Evolutionary conservation across 2,888 invertebrate species (phyloP), one percentile per base, ranked within the genome.

Genomic region (Diaperis boleti): DNA sequence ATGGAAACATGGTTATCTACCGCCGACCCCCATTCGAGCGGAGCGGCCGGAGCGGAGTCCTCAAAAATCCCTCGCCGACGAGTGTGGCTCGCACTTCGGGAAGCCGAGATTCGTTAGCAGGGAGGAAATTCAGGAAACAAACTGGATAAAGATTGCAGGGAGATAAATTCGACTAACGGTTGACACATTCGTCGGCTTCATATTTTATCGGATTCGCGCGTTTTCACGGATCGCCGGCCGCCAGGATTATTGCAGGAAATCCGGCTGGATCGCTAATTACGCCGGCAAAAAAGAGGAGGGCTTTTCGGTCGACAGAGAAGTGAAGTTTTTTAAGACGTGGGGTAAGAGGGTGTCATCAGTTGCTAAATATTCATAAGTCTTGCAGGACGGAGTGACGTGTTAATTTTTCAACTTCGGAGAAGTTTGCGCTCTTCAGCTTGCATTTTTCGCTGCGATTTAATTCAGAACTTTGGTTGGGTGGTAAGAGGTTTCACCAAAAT

Each of bases 81-180:
- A 59, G 22, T 6, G 59, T 59, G 59, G 35, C 33, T 47, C 14
- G 18, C n/a, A 59, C 59, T 49, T 50, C 15, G 44, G 60, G 60
- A 22, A 29, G 52, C 42, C n/a, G 22, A 56, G 69, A 72, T 73
- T 72, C 72, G 73, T 73, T 73, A 73, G 70, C 57, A 57, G 64
- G 56, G 67, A 65, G 70, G 72, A 71, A 72, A 71, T 71, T 69
- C 67, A 52, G 69, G 62, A 67, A 67, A 61, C 64, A 65, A 67
- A 65, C 49, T 62, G 59, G 65, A 65, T 65, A 59, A 62, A 50
- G 52, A 55, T 61, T 44, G 61, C 50, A 55, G 54, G 54, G 61
- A 55, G 54, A 61, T 61, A 55, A 54, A 55, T 61, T 55, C 61
- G 37, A 45, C 39, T 60, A 61, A 61, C 42, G 35, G 54, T 54